These are phyloP conservation scores for Hydrozoanthus tunicans DNA, from an alignment of 64 coral and sea anemone species.

Conservation along the genomic window DNA sequence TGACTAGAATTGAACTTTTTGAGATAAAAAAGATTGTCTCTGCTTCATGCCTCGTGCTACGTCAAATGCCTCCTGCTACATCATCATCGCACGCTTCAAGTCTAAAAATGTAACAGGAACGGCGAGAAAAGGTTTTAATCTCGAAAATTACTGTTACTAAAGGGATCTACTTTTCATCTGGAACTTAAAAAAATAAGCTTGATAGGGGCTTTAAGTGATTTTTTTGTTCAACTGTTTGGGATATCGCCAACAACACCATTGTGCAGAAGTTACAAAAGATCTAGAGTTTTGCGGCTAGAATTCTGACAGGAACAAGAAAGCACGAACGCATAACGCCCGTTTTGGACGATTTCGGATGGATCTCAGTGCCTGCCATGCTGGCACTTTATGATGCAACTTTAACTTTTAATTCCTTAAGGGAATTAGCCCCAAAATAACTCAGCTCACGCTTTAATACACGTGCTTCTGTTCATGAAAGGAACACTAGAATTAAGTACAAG, in stretches of 20 bases:
- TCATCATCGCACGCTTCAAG: too few relatives aligned
- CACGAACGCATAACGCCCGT: not conserved
- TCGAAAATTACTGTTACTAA: too few relatives aligned
- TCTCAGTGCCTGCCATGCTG: not conserved
- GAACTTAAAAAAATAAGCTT: too few relatives aligned
- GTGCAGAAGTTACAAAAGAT: not conserved
- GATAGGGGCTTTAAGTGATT: not conserved
- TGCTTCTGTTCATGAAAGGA: constrained; percentile 5
- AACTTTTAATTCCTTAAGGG: constrained; percentile 46
- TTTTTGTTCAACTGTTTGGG: constrained; percentile 1
- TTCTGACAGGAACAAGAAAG: not conserved
- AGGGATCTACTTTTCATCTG: too few relatives aligned
- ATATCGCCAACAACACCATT: not conserved
- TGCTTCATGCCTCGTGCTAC: too few relatives aligned
- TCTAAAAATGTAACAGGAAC: too few relatives aligned
- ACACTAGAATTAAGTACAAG: too few relatives aligned
- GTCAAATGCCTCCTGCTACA: too few relatives aligned
- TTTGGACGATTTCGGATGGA: not conserved
- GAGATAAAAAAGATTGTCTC: too few relatives aligned
- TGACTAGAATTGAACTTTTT: too few relatives aligned
- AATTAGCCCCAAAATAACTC: constrained; percentile 29
- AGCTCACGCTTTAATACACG: constrained; percentile 13
- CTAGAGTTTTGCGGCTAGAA: not conserved
- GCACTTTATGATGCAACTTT: not conserved
- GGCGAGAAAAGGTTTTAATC: too few relatives aligned